These are phyloP conservation scores for Ichneumon xanthorius DNA, from an alignment of 2,888 invertebrate genomes.

Conservation along the genomic window DNA sequence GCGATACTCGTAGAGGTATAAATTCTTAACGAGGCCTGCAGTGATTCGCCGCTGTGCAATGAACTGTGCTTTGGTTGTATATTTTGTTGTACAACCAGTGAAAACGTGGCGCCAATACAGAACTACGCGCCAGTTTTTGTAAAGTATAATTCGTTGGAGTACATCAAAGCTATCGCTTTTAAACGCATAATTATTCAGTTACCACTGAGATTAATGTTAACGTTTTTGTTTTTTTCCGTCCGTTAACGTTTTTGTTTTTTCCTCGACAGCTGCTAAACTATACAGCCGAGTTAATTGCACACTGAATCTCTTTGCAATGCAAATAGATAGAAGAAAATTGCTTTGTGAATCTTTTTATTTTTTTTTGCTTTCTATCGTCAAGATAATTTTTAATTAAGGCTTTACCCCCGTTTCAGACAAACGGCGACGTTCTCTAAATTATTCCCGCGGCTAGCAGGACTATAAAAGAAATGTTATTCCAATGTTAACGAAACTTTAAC, in stretches of 20 bases:
- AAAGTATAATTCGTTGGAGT: neutral
- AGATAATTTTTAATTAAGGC: neutral
- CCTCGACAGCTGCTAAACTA: neutral
- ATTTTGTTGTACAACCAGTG: neutral
- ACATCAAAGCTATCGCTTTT: neutral
- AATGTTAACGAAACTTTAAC: neutral
- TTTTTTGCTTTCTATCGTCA: neutral
- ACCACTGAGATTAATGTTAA: neutral
- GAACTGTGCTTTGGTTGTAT: neutral
- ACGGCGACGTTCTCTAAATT: neutral
- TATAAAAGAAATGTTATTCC: too few relatives aligned
- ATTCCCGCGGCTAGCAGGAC: neutral
- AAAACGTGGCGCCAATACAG: neutral
- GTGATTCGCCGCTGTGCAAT: neutral
- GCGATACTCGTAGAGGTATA: neutral
- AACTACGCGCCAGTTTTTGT: neutral
- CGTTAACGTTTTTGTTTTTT: neutral
- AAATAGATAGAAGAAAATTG: neutral
- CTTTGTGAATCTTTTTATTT: neutral
- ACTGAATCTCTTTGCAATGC: neutral
- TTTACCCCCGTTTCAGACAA: neutral
- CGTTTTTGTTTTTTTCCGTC: too few relatives aligned
- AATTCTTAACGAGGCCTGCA: slow-evolving; percentile 2
- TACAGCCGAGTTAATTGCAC: neutral
- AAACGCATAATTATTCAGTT: neutral